Conservation (phyloP, 2,888 invertebrate genomes). For the Pteria penguin region DNA sequence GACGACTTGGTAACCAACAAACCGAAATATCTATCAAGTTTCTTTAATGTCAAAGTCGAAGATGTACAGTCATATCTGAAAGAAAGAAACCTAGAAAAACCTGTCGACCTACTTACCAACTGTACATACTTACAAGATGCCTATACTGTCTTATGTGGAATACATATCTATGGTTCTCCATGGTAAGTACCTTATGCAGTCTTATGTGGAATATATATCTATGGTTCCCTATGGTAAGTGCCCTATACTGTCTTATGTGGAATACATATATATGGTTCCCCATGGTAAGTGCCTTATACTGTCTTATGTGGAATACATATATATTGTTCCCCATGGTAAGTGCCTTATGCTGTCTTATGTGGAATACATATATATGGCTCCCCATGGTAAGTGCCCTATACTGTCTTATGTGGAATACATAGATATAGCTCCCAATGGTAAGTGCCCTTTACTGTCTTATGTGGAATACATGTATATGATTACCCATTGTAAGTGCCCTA, state of each 20-base stretch:
- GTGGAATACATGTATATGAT: slow-evolving; percentile 90
- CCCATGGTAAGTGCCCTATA: slow-evolving; percentile 86
- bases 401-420: too few relatives aligned
- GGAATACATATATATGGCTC: slow-evolving; percentile 90
- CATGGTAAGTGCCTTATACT: slow-evolving; percentile 86
- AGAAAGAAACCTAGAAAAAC: slow-evolving; percentile 43
- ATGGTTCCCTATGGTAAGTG: slow-evolving; percentile 90
- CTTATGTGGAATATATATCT: too few relatives aligned
- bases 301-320: too few relatives aligned
- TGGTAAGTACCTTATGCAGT: slow-evolving; percentile 86
- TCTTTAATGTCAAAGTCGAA: slow-evolving; percentile 45
- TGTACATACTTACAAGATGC: slow-evolving; percentile 89
- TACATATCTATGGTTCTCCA: slow-evolving; percentile 90
- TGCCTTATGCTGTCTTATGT: slow-evolving; percentile 84
- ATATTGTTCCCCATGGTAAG: slow-evolving; percentile 89
- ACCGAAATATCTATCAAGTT: slow-evolving; percentile 44
- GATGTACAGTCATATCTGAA: slow-evolving; percentile 54
- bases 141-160: slow-evolving; percentile 85
- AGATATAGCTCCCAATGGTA: slow-evolving; percentile 89
- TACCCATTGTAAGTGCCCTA: slow-evolving; percentile 87
- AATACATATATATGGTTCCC: slow-evolving; percentile 89
- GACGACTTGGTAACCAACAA: slow-evolving; percentile 68
- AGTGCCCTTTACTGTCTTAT: slow-evolving; percentile 85
- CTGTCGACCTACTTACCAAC: slow-evolving; percentile 85
- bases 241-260: slow-evolving; percentile 85